Evolutionary conservation across 2,797 vertebrate genomes (phyloP).

Genomic region (Pygocentrus nattereri): DNA sequence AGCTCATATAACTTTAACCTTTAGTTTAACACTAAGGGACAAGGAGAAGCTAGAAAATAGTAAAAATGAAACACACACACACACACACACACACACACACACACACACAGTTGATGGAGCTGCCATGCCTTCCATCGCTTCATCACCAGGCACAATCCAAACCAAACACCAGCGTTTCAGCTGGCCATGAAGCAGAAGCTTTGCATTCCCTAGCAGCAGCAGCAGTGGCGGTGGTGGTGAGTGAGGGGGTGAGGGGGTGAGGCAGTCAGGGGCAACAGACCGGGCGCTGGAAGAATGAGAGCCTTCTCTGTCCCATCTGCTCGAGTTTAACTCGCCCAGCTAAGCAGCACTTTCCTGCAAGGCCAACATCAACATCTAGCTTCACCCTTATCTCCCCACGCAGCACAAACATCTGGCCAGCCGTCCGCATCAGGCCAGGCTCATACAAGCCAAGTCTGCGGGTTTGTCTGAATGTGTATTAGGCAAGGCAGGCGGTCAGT

Average conservation of each 20-base stretch:
- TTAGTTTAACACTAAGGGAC: too few species aligned
- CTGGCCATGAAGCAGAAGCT: constrained; percentile 37
- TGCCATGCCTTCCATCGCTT: constrained; percentile 25
- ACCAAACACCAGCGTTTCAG: constrained; percentile 53
- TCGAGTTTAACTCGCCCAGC: constrained; percentile 5
- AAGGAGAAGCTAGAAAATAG: too few species aligned
- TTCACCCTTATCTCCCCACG: constrained; percentile 46
- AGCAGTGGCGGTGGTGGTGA: not conserved
- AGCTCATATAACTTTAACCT: not conserved
- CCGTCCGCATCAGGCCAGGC: constrained; percentile 28
- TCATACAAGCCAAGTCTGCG: constrained; percentile 22
- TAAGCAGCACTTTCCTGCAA: not conserved
- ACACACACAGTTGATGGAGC: not conserved
- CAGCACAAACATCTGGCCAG: constrained; percentile 56
- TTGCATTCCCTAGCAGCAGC: not conserved
- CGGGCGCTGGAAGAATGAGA: not conserved
- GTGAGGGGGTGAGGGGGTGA: not conserved
- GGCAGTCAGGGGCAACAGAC: not conserved
- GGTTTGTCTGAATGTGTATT: constrained; percentile 7
- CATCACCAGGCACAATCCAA: constrained; percentile 46
- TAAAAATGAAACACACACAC: too few species aligned
- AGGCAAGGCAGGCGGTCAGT: constrained; percentile 43
- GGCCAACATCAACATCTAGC: constrained; percentile 54
- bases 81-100: too few species aligned
- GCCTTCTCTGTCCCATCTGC: constrained; percentile 17